These are phyloP conservation scores for Pachycephus smyrnensis DNA, from an alignment of 2,888 invertebrate species.

Conservation along the genomic window DNA sequence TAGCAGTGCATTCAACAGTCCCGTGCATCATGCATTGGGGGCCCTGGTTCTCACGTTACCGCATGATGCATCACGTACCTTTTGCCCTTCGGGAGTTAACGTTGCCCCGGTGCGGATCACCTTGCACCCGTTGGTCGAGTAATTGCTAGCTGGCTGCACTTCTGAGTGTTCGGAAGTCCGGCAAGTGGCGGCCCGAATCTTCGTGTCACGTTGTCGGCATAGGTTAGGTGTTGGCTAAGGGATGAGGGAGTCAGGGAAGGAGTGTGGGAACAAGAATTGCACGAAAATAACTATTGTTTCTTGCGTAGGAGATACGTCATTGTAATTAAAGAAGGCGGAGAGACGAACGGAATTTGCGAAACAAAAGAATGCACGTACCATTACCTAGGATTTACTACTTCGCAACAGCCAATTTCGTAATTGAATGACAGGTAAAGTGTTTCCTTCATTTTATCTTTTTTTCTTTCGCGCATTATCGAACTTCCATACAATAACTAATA, in stretches of 20 bases:
- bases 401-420: background rate
- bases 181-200: conserved; percentile 31
- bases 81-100: background rate
- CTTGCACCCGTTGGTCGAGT: conserved; percentile 30
- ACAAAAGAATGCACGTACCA: background rate
- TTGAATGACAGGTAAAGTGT: background rate
- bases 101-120: conserved; percentile 23
- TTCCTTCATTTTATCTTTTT: background rate
- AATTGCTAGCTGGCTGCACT: conserved; percentile 33
- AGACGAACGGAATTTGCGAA: background rate
- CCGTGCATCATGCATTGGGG: conserved; percentile 3
- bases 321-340: background rate
- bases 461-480: background rate
- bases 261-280: background rate
- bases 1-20: conserved; percentile 12
- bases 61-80: background rate
- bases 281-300: background rate
- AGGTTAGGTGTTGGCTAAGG: background rate
- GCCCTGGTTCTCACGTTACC: background rate
- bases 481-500: background rate
- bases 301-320: background rate
- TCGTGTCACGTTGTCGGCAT: background rate
- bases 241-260: background rate
- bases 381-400: background rate
- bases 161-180: conserved; percentile 47